phyloP scores from a whole-genome alignment of 2,113 vertebrate genomes.

The Gobio gobio region DNA sequence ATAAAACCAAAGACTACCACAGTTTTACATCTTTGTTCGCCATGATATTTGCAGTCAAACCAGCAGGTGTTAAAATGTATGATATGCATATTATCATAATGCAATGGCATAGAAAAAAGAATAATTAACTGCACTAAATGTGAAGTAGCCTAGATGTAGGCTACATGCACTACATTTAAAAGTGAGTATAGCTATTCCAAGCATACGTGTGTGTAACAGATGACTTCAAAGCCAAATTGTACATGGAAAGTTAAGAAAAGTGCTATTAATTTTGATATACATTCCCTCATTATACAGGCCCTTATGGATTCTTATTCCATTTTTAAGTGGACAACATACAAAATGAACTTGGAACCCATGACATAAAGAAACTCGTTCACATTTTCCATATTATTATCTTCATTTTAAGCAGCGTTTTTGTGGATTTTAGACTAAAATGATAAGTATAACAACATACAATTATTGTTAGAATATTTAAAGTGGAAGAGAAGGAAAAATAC shows the following conservation, averaged over 20 bases:
- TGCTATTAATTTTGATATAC: background rate
- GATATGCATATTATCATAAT: background rate
- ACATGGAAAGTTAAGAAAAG: background rate
- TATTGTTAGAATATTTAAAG: background rate
- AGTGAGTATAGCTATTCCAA: background rate
- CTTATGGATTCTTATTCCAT: background rate
- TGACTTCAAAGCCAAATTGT: background rate
- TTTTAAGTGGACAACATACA: background rate
- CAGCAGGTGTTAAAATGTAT: background rate
- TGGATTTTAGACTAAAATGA: background rate
- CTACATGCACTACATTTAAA: background rate
- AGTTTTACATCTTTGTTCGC: slow-evolving; percentile 3
- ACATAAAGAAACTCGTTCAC: background rate
- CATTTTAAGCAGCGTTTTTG: background rate
- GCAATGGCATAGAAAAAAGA: background rate
- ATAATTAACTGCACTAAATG: background rate
- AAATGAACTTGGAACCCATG: background rate
- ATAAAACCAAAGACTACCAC: slow-evolving; percentile 34
- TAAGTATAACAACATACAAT: no score
- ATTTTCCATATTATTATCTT: background rate
- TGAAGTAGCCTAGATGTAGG: no score
- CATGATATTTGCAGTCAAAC: background rate
- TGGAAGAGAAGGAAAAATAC: background rate
- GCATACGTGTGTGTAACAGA: background rate
- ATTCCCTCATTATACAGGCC: slow-evolving; percentile 7